These are phyloP conservation scores for Corythornis vintsioides DNA, from an alignment of 2,113 vertebrate genomes.

Conservation along the genomic window DNA sequence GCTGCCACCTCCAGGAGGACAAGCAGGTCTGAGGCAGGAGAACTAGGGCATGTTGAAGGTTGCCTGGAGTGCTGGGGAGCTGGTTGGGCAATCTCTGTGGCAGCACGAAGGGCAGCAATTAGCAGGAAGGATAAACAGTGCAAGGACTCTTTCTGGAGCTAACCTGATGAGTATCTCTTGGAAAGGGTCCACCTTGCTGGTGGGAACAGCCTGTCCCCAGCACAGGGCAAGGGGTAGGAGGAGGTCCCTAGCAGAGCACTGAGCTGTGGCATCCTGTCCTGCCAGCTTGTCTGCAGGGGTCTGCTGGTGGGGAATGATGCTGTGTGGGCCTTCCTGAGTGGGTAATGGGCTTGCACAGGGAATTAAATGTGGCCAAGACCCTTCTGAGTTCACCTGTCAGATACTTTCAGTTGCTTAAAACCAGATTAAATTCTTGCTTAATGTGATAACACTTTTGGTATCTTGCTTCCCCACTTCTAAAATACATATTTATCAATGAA, in stretches of 20 bases:
- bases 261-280: conserved; percentile 28
- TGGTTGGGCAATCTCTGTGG: conserved; percentile 27
- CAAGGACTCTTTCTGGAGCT: conserved; percentile 4
- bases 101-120: conserved; percentile 12
- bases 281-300: conserved; percentile 13
- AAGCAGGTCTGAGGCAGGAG: not conserved
- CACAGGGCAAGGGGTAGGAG: not conserved
- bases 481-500: not conserved
- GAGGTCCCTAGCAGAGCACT: not conserved
- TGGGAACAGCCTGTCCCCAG: not conserved
- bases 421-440: not conserved
- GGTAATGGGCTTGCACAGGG: not conserved
- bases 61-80: not conserved
- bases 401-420: not conserved
- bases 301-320: not conserved
- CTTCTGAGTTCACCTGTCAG: not conserved
- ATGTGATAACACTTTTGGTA: not conserved
- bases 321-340: not conserved
- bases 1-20: conserved; percentile 2
- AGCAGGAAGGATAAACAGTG: conserved; percentile 30
- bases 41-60: conserved; percentile 19
- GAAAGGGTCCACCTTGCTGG: not conserved
- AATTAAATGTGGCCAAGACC: not conserved
- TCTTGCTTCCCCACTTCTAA: not conserved
- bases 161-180: conserved; percentile 29